Percentiles rank a stretch among this genome's conserved stretches.
These are phyloP conservation scores for Scaptomyza tumidula DNA, from an alignment of 2,888 invertebrate species.

Conservation along the genomic window DNA sequence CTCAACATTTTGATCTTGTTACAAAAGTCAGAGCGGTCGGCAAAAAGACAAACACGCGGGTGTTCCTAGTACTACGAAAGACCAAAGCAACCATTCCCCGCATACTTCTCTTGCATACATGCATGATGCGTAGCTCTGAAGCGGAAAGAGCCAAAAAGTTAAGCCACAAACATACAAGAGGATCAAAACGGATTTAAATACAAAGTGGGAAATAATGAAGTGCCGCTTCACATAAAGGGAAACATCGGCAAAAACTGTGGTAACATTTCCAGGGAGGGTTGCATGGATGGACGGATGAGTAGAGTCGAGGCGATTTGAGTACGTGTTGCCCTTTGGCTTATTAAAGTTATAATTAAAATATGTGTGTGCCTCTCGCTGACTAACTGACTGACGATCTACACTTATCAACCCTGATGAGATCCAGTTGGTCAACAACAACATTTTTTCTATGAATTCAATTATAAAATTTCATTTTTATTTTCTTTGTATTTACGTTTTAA, in stretches of 20 bases:
- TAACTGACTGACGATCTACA: conserved; percentile 13
- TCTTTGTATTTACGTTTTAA: conserved; percentile 67
- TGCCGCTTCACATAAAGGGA: conserved; percentile 55
- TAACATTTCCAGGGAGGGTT: conserved; percentile 29
- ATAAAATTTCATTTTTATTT: conserved; percentile 54
- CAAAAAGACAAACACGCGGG: conserved; percentile 62
- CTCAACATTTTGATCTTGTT: conserved; percentile 72
- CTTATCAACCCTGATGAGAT: conserved; percentile 35
- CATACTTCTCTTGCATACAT: conserved; percentile 4
- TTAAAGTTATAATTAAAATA: conserved; percentile 78
- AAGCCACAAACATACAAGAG: conserved; percentile 81
- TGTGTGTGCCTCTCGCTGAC: conserved; percentile 36
- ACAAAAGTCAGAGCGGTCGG: conserved; percentile 70
- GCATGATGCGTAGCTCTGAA: conserved; percentile 28
- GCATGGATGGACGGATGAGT: conserved; percentile 17
- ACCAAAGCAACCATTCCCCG: conserved; percentile 21
- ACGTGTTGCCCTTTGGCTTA: conserved; percentile 71
- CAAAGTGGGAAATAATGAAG: conserved; percentile 78
- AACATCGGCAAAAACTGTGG: conserved; percentile 21
- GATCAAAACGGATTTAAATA: conserved; percentile 80
- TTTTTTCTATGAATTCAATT: conserved; percentile 71
- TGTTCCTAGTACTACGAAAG: conserved; percentile 50
- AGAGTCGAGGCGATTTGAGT: conserved; percentile 21
- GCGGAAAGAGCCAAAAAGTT: conserved; percentile 80
- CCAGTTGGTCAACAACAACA: conserved; percentile 29